phyloP scores from a whole-genome alignment of 1,140 invertebrate genomes.

The Venustaconcha ellipsiformis region DNA sequence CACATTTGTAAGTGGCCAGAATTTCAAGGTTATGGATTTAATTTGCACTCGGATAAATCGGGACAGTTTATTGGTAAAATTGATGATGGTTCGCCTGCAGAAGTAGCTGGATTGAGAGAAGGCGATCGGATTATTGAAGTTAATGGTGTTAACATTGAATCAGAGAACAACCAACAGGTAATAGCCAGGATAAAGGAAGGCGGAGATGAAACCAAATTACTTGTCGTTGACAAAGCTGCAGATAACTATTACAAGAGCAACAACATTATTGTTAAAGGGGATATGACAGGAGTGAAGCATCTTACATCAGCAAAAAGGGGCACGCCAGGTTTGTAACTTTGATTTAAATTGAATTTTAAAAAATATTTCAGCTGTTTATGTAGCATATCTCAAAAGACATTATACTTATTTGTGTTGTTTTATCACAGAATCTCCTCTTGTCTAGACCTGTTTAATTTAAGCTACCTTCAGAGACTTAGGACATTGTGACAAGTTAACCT shows the following conservation, averaged over 20 bases:
- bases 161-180: conserved; percentile 91
- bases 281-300: conserved; percentile 71
- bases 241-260: conserved; percentile 81
- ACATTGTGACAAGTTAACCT: no score
- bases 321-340: neutral
- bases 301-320: conserved; percentile 1
- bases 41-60: conserved; percentile 95
- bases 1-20: conserved; percentile 81
- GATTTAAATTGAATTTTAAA: no score
- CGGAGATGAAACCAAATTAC: conserved; percentile 85
- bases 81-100: conserved; percentile 91
- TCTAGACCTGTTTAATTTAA: no score
- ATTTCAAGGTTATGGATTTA: conserved; percentile 99
- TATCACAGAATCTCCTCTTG: no score
- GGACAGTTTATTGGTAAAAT: conserved; percentile 98
- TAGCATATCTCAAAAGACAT: no score
- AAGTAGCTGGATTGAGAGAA: conserved; percentile 87
- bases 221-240: conserved; percentile 88
- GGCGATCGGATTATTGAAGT: conserved; percentile 89
- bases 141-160: conserved; percentile 79
- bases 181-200: conserved; percentile 78
- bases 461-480: no score
- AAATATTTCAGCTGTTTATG: no score
- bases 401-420: no score
- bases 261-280: conserved; percentile 75